Percentiles rank a stretch among this genome's conserved stretches.
phyloP scores from a whole-genome alignment of 1,140 invertebrate genomes.

The Drosophila willistoni region DNA sequence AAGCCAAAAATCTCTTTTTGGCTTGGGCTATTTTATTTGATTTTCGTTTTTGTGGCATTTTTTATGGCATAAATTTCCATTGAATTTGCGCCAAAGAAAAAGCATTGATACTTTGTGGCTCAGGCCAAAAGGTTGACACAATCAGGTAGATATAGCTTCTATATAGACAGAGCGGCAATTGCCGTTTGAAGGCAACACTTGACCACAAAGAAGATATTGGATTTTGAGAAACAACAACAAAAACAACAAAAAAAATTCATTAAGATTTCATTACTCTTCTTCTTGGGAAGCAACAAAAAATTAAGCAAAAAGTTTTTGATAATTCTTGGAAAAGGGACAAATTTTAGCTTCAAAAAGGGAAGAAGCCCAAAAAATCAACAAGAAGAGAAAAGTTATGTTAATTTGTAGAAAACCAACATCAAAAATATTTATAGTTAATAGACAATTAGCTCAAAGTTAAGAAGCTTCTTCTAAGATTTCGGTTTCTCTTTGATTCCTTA shows the following conservation, averaged over 20 bases:
- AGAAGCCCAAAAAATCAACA: not conserved
- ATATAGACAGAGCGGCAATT: constrained; percentile 46
- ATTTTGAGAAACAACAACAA: not conserved
- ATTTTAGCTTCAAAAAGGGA: not conserved
- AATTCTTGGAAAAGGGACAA: constrained; percentile 9
- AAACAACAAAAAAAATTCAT: constrained; percentile 57
- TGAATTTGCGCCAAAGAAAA: constrained; percentile 50
- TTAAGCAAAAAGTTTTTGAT: not conserved
- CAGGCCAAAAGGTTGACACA: constrained; percentile 69
- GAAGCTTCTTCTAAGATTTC: no score
- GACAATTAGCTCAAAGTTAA: no score
- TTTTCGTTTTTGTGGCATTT: constrained; percentile 64
- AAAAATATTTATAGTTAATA: no score
- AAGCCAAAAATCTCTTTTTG: constrained; percentile 21
- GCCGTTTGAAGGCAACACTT: constrained; percentile 76
- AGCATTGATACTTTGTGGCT: constrained; percentile 62
- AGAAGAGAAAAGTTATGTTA: not conserved
- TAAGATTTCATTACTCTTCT: constrained; percentile 66
- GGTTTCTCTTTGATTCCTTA: no score
- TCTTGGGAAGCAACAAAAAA: not conserved
- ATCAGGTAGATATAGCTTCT: constrained; percentile 70
- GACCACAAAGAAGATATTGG: constrained; percentile 26
- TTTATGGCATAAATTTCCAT: constrained; percentile 82
- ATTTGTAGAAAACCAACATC: not conserved
- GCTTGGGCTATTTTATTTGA: constrained; percentile 32